Evolutionary conservation across 2,797 vertebrate species (phyloP).

Genomic region (Acanthis flammea): DNA sequence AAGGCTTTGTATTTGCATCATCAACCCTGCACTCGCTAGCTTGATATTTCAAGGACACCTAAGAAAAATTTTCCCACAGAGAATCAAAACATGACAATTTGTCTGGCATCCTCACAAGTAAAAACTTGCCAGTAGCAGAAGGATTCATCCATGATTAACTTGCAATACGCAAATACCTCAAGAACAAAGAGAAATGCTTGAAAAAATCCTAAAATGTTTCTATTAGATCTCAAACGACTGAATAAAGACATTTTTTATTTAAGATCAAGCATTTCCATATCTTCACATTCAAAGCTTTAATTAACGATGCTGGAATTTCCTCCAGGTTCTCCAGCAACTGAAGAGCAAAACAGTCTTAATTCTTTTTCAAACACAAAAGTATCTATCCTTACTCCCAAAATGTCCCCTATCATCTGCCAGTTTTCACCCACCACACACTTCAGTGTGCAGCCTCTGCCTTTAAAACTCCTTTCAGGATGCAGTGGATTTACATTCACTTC

Average conservation of each 20-base stretch:
- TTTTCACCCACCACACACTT: background rate
- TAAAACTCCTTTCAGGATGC: background rate
- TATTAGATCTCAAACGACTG: background rate
- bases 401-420: background rate
- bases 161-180: background rate
- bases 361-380: background rate
- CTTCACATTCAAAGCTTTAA: background rate
- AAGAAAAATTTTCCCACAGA: slow-evolving; percentile 35
- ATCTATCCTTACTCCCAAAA: background rate
- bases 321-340: background rate
- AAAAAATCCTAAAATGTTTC: background rate
- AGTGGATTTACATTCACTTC: background rate
- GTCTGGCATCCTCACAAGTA: slow-evolving; percentile 31
- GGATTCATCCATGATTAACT: slow-evolving; percentile 29
- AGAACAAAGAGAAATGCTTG: background rate
- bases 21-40: rapidly evolving
- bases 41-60: slow-evolving; percentile 13
- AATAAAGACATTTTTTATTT: background rate
- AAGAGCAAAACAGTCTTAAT: background rate
- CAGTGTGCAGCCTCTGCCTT: background rate
- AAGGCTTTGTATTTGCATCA: background rate
- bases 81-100: slow-evolving; percentile 36
- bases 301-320: background rate
- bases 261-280: background rate
- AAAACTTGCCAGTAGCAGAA: slow-evolving; percentile 34